These are phyloP conservation scores for Pristionchus mayeri DNA, from an alignment of 2,888 invertebrate genomes.

Conservation along the genomic window DNA sequence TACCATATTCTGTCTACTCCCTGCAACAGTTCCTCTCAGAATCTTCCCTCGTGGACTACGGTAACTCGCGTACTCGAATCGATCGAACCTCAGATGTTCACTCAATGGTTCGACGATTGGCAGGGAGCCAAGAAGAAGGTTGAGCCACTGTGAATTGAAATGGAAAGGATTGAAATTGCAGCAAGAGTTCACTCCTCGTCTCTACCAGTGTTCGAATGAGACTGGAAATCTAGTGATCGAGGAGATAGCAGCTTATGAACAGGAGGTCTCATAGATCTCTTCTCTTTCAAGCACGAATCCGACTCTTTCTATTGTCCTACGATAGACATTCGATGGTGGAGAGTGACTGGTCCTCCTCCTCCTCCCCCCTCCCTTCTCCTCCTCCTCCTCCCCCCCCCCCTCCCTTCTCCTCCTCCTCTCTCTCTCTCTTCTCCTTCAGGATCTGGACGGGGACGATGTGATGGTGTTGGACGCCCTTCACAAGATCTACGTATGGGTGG, in stretches of 20 bases:
- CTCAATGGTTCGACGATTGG: slow-evolving; percentile 86
- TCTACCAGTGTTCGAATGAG: slow-evolving; percentile 83
- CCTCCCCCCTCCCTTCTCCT: too few relatives aligned
- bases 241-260: slow-evolving; percentile 84
- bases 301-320: not conserved
- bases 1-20: not conserved
- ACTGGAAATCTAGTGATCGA: slow-evolving; percentile 83
- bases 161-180: not conserved
- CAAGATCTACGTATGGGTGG: slow-evolving; percentile 86
- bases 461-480: slow-evolving; percentile 86
- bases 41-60: slow-evolving; percentile 77
- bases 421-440: slow-evolving; percentile 46
- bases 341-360: not conserved
- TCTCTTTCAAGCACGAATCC: too few relatives aligned
- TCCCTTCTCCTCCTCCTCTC: slow-evolving; percentile 1
- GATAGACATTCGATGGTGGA: not conserved
- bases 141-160: too few relatives aligned
- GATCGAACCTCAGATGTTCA: slow-evolving; percentile 88
- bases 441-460: slow-evolving; percentile 83
- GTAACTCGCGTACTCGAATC: slow-evolving; percentile 84
- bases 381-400: too few relatives aligned
- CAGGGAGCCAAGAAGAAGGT: slow-evolving; percentile 56
- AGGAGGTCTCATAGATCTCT: slow-evolving; percentile 80
- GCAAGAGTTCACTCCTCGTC: slow-evolving; percentile 78
- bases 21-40: too few relatives aligned